Evolutionary conservation across 2,113 vertebrate genomes (phyloP), one percentile per base, ranked within the genome.

Genomic region (Castor canadensis): DNA sequence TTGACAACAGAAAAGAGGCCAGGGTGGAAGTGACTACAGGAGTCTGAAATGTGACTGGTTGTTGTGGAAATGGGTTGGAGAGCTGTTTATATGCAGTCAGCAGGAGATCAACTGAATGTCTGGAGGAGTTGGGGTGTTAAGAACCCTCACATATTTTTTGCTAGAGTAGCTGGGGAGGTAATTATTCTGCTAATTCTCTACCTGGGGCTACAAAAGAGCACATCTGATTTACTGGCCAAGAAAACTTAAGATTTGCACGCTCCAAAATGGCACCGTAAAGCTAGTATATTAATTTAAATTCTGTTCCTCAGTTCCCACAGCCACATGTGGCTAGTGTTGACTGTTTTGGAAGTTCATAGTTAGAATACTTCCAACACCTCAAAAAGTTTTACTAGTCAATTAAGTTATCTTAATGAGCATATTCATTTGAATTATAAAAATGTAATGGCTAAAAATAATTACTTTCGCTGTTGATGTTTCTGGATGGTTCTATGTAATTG

Each of bases 381-480:
- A 85, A 30, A 35, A 67, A 66, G 81, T 64, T 93, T 80, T 85
- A 62, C 2, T 45, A 43, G 22, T 82, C 8, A 93, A 5, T 86
- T n/a, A 49, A 52, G 35, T 45, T 71, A 52, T 45, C 89, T 80
- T 88, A 84, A 72, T 72, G 9, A 86, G 72, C 54, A 62, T 1
- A 93, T 28, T 4, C 0, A 2, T 45, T 1, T 64, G 22, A 47
- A 82, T 89, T 73, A 92, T 40, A 26, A 9, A 93, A 94, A 67
- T 35, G 40, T 52, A 93, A 81, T 26, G 8, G 19, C 20, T 38
- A 24, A 15, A 1, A 3, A 2, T 26, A 92, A 98, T 98, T 98
- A 99, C 99, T 95, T 99, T 91, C 40, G 97, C 26, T 94, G 97
- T 71, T 97, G 97, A 60, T 71, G 97, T 26, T 95, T 97, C 62